A percentile compares a stretch with the other conserved stretches of the same genome.
These are phyloP conservation scores for Ploceus nigricollis DNA, from an alignment of 2,113 vertebrate genomes.

Conservation along the genomic window DNA sequence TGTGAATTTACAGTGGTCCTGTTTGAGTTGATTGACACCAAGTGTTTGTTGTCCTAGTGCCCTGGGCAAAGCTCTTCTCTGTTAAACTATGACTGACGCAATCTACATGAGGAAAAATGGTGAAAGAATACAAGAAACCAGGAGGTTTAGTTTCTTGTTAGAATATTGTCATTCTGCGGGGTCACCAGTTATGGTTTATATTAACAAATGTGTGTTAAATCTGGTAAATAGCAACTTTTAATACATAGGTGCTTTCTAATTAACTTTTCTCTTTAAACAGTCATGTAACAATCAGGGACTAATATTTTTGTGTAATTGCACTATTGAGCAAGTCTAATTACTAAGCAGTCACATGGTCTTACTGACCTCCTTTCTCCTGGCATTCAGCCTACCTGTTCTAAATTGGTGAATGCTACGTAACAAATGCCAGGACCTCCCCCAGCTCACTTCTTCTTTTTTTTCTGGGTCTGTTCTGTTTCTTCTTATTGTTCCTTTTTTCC, in stretches of 20 bases:
- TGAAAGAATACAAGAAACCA: not conserved
- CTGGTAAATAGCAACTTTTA: not conserved
- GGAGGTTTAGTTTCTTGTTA: not conserved
- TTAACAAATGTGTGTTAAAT: not conserved
- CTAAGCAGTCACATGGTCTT: slow-evolving; percentile 47
- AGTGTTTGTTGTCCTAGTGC: not conserved
- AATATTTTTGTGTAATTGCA: slow-evolving; percentile 49
- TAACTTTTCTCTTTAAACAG: slow-evolving; percentile 26
- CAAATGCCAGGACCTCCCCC: not conserved
- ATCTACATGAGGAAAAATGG: not conserved
- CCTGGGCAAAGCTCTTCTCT: not conserved
- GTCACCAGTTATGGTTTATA: not conserved
- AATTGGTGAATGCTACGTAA: not conserved
- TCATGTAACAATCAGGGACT: slow-evolving; percentile 19
- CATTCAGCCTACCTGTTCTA: slow-evolving; percentile 39
- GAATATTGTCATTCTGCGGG: not conserved
- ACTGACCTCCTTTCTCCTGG: slow-evolving; percentile 67
- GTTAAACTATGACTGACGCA: not conserved
- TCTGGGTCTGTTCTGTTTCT: not conserved
- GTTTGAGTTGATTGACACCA: not conserved
- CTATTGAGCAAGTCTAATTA: slow-evolving; percentile 53
- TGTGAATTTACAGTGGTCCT: not conserved
- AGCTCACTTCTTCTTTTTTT: not conserved
- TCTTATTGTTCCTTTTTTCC: not conserved
- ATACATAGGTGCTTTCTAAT: not conserved